A percentile compares a stretch with the other conserved stretches of the same genome.
These are phyloP conservation scores for Glossosoma conforme DNA, from an alignment of 1,140 invertebrate species.

Conservation along the genomic window DNA sequence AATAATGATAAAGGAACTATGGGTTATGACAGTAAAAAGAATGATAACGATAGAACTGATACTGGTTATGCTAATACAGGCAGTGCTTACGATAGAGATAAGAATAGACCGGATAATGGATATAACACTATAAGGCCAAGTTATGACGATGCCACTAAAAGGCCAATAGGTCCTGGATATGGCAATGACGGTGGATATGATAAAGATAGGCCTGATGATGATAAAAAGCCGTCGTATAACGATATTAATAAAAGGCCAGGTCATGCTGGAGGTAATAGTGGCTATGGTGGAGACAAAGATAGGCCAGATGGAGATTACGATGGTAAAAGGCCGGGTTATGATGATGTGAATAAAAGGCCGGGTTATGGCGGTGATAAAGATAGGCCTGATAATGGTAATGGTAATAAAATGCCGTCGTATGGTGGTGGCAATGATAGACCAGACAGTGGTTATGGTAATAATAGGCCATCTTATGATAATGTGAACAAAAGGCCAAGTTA, in stretches of 20 bases:
- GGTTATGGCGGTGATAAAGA: too few species aligned
- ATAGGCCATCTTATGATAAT: too few species aligned
- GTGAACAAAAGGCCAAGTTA: too few species aligned
- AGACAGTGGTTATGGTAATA: too few species aligned
- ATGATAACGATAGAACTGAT: slow-evolving; percentile 1
- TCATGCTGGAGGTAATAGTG: not conserved
- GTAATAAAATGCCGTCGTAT: too few species aligned
- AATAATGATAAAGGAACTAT: slow-evolving; percentile 8
- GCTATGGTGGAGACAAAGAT: not conserved
- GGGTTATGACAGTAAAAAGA: not conserved
- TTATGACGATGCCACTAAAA: not conserved
- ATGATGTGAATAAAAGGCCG: too few species aligned
- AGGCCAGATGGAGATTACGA: slow-evolving; percentile 12
- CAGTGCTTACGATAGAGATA: not conserved
- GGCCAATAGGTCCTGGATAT: not conserved
- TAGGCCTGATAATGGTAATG: too few species aligned
- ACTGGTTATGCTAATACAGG: not conserved
- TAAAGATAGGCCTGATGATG: not conserved
- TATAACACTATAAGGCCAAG: not conserved
- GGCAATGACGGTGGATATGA: not conserved
- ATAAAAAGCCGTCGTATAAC: not conserved
- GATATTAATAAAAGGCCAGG: slow-evolving; percentile 2
- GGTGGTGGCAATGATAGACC: too few species aligned
- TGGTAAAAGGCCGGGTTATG: not conserved
- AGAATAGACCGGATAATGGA: not conserved